Conservation (phyloP, 2,888 invertebrate genomes). For the Schizaphis graminum region DNA sequence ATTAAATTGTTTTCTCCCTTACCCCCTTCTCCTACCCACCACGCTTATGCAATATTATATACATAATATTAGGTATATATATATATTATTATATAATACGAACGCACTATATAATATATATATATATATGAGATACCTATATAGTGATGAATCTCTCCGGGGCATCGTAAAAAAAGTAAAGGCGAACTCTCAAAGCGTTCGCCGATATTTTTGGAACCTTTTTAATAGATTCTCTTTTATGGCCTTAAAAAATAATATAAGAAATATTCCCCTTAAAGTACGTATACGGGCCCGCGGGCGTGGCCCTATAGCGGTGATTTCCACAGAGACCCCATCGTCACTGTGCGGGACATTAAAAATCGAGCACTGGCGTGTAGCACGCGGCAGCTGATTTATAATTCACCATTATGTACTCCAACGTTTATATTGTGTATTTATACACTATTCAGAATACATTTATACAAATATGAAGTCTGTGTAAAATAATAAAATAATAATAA, state of each 20-base stretch:
- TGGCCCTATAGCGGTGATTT: conserved; percentile 42
- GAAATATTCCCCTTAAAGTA: background rate
- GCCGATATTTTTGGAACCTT: conserved; percentile 46
- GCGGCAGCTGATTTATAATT: conserved; percentile 38
- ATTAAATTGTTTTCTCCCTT: background rate
- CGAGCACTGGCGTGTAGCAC: background rate
- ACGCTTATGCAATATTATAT: background rate
- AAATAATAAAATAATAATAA: background rate
- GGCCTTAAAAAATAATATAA: conserved; percentile 31
- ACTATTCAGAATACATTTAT: background rate
- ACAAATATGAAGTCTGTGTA: background rate
- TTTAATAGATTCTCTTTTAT: conserved; percentile 63
- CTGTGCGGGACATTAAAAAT: conserved; percentile 43
- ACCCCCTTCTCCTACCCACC: background rate
- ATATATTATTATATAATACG: background rate
- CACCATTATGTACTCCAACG: background rate
- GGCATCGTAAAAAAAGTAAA: conserved; percentile 40
- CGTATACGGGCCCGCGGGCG: conserved; percentile 9
- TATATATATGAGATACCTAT: background rate
- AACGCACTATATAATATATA: background rate
- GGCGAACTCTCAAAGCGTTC: conserved; percentile 31
- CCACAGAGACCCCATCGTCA: conserved; percentile 54
- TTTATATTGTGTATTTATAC: background rate
- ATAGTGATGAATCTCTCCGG: conserved; percentile 28
- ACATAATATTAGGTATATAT: background rate